Percentiles rank a stretch among this genome's conserved stretches.
These are phyloP conservation scores for Gymnoscopelus braueri DNA, from an alignment of 2,797 vertebrate species.

Conservation along the genomic window DNA sequence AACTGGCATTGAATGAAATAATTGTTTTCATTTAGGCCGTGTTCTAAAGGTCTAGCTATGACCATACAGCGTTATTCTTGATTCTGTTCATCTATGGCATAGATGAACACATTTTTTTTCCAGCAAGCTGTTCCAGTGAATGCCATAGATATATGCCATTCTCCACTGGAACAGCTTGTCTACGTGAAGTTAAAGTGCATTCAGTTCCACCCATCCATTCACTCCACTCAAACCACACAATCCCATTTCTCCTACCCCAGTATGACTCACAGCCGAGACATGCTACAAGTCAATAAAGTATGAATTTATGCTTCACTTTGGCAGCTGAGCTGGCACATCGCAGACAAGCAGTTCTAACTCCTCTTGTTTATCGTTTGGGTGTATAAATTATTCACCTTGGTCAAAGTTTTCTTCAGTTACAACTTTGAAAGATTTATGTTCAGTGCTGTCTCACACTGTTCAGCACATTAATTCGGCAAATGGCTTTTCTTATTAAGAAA, in stretches of 20 bases:
- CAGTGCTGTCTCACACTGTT: constrained; percentile 11
- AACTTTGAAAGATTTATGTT: constrained; percentile 1
- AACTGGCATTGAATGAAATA: no score
- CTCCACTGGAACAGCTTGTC: constrained; percentile 42
- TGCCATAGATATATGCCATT: constrained; percentile 34
- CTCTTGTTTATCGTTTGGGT: constrained; percentile 23
- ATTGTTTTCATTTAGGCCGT: no score
- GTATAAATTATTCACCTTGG: constrained; percentile 6
- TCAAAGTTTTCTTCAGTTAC: constrained; percentile 4
- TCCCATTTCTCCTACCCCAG: constrained; percentile 29
- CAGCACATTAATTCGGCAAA: constrained; percentile 11
- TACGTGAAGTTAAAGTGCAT: constrained; percentile 39
- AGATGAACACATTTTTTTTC: no score
- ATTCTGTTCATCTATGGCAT: no score
- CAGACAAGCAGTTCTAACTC: constrained; percentile 31
- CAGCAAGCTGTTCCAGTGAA: constrained; percentile 3
- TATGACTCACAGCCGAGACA: constrained; percentile 41
- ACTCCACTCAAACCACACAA: constrained; percentile 13
- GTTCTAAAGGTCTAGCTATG: no score
- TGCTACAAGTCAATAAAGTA: constrained; percentile 44
- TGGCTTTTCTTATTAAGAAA: not conserved
- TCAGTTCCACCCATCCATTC: constrained; percentile 44
- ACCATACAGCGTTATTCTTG: no score
- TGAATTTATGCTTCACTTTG: constrained; percentile 31
- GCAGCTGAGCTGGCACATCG: constrained; percentile 52